Conservation (phyloP, 2,888 invertebrate genomes). For the Ormyrus pomaceus region DNA sequence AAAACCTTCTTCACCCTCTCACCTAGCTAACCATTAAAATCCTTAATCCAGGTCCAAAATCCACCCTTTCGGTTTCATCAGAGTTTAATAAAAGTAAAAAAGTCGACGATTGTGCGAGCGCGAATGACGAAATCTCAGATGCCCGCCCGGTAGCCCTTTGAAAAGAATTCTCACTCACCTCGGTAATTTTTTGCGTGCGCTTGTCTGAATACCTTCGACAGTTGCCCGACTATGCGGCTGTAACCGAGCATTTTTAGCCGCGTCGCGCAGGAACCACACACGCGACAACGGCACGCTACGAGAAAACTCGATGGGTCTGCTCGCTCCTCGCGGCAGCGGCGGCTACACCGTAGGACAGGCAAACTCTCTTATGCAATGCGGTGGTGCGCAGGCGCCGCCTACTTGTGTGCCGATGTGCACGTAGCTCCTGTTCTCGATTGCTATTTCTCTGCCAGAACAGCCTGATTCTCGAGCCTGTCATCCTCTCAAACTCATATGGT, state of each 20-base stretch:
- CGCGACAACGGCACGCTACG: no score
- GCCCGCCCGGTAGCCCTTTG: background rate
- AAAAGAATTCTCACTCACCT: constrained; percentile 60
- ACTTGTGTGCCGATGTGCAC: background rate
- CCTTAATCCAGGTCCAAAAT: background rate
- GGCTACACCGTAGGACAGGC: no score
- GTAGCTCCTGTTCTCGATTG: background rate
- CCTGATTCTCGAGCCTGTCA: no score
- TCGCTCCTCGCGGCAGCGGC: constrained; percentile 70
- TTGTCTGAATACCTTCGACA: constrained; percentile 68
- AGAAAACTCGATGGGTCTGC: constrained; percentile 76
- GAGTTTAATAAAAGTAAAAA: background rate
- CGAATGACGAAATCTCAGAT: background rate
- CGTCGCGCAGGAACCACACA: background rate
- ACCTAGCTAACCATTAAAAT: background rate
- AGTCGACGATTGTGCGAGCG: background rate
- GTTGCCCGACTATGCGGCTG: constrained; percentile 68
- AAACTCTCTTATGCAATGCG: no score
- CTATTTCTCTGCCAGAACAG: background rate
- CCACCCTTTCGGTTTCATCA: background rate
- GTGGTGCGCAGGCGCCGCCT: no score
- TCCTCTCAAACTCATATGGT: no score
- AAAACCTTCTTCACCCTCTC: background rate
- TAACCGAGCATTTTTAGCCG: constrained; percentile 71
- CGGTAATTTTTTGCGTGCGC: constrained; percentile 61